Evolutionary conservation across 2,797 vertebrate genomes (phyloP).

Genomic region (Buceros bicornis): DNA sequence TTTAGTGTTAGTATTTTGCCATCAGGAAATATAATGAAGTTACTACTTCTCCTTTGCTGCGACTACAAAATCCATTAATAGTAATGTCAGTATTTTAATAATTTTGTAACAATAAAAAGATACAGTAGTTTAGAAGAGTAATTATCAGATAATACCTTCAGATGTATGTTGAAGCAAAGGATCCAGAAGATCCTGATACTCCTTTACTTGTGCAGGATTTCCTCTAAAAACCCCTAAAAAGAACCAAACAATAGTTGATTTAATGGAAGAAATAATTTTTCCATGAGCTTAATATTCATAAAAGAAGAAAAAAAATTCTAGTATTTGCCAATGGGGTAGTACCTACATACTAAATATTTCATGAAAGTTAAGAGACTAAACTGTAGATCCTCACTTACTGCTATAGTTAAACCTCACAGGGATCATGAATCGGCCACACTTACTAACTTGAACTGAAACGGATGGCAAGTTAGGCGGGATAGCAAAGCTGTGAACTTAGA

Average conservation of each 20-base stretch:
- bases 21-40: neutral
- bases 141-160: conserved; percentile 84
- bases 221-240: conserved; percentile 91
- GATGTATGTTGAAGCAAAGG: conserved; percentile 89
- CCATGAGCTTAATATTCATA: neutral
- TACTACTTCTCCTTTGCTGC: neutral
- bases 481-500: neutral
- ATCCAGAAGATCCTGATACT: conserved; percentile 91
- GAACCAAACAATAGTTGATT: conserved; percentile 3
- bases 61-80: neutral
- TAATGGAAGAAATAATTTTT: neutral
- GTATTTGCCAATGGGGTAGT: neutral
- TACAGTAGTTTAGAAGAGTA: neutral
- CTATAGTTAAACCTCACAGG: neutral
- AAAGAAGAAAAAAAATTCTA: neutral
- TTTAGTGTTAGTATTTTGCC: neutral
- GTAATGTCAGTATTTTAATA: neutral
- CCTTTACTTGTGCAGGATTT: conserved; percentile 89
- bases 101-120: neutral
- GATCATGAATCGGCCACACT: neutral
- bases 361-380: neutral
- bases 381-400: neutral
- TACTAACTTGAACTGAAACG: neutral
- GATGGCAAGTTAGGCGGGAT: neutral
- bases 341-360: neutral